Percentiles rank a stretch among this genome's conserved stretches.
Conservation (phyloP, 2,113 vertebrate genomes). For the Stomatorhinus ivindoensis region DNA sequence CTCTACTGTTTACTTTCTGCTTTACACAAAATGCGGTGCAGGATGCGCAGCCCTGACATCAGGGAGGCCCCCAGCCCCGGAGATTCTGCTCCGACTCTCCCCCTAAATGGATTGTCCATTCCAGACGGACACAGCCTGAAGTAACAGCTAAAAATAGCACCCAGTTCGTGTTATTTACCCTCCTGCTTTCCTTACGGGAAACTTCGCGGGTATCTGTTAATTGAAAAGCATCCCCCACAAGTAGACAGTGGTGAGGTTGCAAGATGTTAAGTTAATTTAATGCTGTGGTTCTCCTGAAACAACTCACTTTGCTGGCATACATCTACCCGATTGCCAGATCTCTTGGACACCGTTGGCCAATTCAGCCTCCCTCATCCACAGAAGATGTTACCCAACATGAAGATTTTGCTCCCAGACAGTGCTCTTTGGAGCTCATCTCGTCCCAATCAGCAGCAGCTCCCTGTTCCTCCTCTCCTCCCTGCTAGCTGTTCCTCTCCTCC, state of each 20-base stretch:
- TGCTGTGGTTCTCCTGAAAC: neutral
- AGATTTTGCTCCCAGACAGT: neutral
- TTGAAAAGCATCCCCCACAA: conserved; percentile 1
- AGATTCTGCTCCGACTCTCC: neutral
- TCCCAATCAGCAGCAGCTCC: neutral
- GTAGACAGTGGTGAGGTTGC: neutral
- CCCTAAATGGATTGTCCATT: neutral
- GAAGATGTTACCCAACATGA: neutral
- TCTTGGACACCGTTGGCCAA: neutral
- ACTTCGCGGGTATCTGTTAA: neutral
- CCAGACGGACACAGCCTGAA: neutral
- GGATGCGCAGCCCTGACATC: neutral
- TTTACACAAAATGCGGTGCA: neutral
- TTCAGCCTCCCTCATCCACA: neutral
- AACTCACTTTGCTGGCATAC: neutral
- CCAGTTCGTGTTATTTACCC: neutral
- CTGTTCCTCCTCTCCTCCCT: neutral
- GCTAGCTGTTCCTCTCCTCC: no score
- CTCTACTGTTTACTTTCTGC: neutral
- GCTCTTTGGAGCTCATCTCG: neutral
- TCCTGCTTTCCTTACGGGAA: neutral
- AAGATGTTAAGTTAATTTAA: neutral
- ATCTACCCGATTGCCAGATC: neutral
- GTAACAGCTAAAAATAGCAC: neutral
- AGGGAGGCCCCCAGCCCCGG: neutral